Percentiles rank a stretch among this genome's conserved stretches.
Evolutionary conservation across 1,140 invertebrate genomes (phyloP).

Genomic region (Heliconius nattereri): DNA sequence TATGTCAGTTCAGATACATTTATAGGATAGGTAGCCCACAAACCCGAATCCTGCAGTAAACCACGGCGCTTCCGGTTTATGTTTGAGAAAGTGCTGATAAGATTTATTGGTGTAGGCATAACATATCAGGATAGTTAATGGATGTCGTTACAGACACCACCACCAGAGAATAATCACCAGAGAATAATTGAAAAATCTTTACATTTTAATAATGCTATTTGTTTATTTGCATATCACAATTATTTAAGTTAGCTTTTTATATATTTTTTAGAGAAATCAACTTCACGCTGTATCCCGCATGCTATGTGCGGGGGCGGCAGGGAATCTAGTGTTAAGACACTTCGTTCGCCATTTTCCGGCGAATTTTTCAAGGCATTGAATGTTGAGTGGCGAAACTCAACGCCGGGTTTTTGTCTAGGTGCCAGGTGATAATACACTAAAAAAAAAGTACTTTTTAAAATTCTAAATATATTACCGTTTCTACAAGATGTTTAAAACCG

Average conservation of each 20-base stretch:
- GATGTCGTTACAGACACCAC: neutral
- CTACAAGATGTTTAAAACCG: neutral
- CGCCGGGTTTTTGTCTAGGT: no score
- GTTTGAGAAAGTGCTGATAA: slow-evolving; percentile 58
- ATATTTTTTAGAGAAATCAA: no score
- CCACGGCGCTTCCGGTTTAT: slow-evolving; percentile 59
- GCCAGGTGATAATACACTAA: no score
- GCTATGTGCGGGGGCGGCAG: no score
- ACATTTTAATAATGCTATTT: no score
- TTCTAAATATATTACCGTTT: neutral
- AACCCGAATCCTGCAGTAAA: slow-evolving; percentile 63
- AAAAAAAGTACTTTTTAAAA: neutral
- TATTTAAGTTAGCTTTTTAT: no score
- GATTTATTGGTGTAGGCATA: slow-evolving; percentile 47
- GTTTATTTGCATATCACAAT: no score
- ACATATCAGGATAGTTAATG: slow-evolving; percentile 29
- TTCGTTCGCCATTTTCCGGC: no score
- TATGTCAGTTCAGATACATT: slow-evolving; percentile 44
- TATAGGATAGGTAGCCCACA: slow-evolving; percentile 69
- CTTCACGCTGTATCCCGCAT: no score
- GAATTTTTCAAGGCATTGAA: no score
- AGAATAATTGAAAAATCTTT: neutral
- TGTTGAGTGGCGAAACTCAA: no score
- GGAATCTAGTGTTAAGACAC: no score
- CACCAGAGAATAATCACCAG: neutral